Conservation (phyloP, 2,797 vertebrate genomes). For the Melanotaenia maccullochi region DNA sequence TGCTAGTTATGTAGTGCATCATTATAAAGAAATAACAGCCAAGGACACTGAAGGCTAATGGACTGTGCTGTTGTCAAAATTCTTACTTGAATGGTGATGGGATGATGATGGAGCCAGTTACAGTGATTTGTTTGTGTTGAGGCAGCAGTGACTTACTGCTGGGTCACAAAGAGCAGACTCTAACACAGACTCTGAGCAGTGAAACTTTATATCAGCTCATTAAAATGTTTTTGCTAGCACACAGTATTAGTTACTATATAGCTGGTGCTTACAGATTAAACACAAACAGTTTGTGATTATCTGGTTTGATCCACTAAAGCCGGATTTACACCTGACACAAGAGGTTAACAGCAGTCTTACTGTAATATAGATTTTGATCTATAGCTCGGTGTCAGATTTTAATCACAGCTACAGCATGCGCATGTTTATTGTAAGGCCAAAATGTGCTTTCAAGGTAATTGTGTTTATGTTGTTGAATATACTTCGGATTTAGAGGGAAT, state of each 20-base stretch:
- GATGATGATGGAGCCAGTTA: constrained; percentile 36
- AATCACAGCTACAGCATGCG: neutral
- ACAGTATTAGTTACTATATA: constrained; percentile 20
- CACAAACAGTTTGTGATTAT: neutral
- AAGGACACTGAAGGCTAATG: constrained; percentile 58
- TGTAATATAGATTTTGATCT: constrained; percentile 10
- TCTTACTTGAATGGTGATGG: constrained; percentile 36
- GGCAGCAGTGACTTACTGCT: constrained; percentile 22
- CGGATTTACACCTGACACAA: constrained; percentile 5
- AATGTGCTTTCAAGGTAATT: constrained; percentile 10
- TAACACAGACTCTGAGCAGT: constrained; percentile 18
- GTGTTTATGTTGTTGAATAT: constrained; percentile 16
- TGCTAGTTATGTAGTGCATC: constrained; percentile 33
- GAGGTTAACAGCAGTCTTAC: neutral
- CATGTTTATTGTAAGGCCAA: neutral
- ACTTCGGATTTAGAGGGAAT: neutral
- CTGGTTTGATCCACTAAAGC: neutral
- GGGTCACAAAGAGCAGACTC: constrained; percentile 31
- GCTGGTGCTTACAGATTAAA: constrained; percentile 15
- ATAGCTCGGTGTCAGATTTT: constrained; percentile 9
- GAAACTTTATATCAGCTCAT: constrained; percentile 37
- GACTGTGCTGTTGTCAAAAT: constrained; percentile 48
- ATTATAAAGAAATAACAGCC: constrained; percentile 44
- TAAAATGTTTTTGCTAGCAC: constrained; percentile 23
- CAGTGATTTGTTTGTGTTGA: constrained; percentile 48